Base-by-base conservation (phyloP, 2,113 vertebrate genomes). In the Cyanocitta stelleri region DNA sequence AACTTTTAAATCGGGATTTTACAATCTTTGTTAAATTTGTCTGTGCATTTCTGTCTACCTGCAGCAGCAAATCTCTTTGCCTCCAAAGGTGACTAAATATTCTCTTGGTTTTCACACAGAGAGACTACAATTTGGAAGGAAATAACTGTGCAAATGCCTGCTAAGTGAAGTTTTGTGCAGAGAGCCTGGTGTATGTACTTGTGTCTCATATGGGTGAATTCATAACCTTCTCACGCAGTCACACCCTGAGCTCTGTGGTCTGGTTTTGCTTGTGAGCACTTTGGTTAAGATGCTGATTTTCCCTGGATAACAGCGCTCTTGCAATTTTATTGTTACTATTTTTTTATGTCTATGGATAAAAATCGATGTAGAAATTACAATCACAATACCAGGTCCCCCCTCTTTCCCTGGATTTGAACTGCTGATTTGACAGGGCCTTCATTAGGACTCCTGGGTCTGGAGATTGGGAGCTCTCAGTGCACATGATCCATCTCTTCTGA, bases 361-460 rank as follows among this genome's bases (percentile, higher is more conserved):
- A 95, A 67, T 49, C 6, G 23, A 30, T 44, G 52, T 29, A 59
- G 48, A 91, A 87, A 89, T 95, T 75, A 33, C 63, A 92, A 35
- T 89, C 76, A 92, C 78, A 88, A 61, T 78, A 33, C 12, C 33
- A n/a, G 3, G 11, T 52, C 30, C 11, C 21, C 7, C 21, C 20
- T 30, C 37, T n/a, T 58, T 16, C 21, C 43, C 43, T 23, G 15
- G 33, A 52, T 61, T 44, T 0, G 0, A 74, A 44, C 35, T 89
- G 68, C 79, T 86, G 79, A 78, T 96, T 89, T 90, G 79, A 84
- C 61, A 48, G 77, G 44, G 56, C 4, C 4, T 67, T 89, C 61
- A 68, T 95, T 90, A 90, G 72, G 86, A 19, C 56, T 90, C 82
- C 43, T 43, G 83, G 26, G 51, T 90, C 32, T 94, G 83, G 39